Evolutionary conservation across 64 coral and sea anemone species (phyloP).

Genomic region (Montipora efflorescens): DNA sequence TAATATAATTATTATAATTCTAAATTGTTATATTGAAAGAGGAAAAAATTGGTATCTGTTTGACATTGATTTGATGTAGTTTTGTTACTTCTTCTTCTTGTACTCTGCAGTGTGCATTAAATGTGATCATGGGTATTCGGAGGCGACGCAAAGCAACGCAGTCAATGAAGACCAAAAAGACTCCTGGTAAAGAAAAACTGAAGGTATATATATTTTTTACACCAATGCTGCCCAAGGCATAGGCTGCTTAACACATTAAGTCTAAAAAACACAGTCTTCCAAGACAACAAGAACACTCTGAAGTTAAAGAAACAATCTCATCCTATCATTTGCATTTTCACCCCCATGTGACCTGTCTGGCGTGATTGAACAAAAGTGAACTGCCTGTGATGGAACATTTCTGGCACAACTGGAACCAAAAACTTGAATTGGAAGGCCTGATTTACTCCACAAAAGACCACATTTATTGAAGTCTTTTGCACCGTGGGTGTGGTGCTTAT

Average conservation of each 20-base stretch:
- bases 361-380: too few species aligned
- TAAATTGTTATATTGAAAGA: neutral
- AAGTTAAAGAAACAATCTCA: too few species aligned
- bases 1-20: neutral
- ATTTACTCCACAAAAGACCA: too few species aligned
- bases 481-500: too few species aligned
- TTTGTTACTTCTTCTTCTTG: constrained; percentile 13
- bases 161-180: constrained; percentile 58
- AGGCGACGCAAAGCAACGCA: constrained; percentile 70
- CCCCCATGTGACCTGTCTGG: too few species aligned
- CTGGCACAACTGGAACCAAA: too few species aligned
- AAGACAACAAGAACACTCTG: too few species aligned
- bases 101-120: constrained; percentile 73
- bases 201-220: constrained; percentile 54
- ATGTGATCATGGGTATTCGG: constrained; percentile 74
- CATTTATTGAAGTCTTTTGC: too few species aligned
- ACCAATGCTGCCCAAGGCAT: neutral
- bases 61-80: neutral
- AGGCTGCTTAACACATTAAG: neutral
- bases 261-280: too few species aligned
- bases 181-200: constrained; percentile 54
- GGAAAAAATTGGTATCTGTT: neutral
- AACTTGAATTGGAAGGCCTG: too few species aligned
- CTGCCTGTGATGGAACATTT: too few species aligned
- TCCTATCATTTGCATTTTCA: too few species aligned